Evolutionary conservation across 2,797 vertebrate genomes (phyloP).

Genomic region (Pseudocheirus occidentalis): DNA sequence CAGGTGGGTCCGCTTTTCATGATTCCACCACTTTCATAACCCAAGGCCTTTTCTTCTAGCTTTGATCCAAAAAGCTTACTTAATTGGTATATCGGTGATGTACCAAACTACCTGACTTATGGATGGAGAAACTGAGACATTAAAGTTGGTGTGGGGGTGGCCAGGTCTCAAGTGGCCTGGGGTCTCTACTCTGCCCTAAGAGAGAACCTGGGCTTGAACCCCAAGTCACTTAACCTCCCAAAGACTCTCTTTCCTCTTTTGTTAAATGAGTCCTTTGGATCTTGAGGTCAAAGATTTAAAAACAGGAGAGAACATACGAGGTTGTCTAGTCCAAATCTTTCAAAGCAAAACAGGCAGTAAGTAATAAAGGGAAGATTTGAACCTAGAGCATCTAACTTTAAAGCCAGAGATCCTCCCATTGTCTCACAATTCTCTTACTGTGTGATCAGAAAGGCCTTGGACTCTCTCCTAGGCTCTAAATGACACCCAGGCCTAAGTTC

Average conservation of each 20-base stretch:
- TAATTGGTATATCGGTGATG: background rate
- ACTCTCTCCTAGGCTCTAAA: background rate
- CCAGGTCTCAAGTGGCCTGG: background rate
- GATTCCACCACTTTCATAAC: background rate
- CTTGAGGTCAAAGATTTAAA: background rate
- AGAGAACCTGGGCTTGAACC: background rate
- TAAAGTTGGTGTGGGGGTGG: background rate
- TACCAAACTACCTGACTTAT: background rate
- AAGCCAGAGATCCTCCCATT: background rate
- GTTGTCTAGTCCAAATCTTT: background rate
- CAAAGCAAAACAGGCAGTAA: background rate
- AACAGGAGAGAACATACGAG: background rate
- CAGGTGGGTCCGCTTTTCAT: background rate
- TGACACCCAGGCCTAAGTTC: conserved; percentile 16
- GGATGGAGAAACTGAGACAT: background rate
- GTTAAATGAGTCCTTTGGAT: background rate
- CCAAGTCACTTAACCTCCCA: background rate
- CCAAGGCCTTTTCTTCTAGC: background rate
- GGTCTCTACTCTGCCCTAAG: background rate
- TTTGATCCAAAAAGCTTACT: background rate
- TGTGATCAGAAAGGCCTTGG: background rate
- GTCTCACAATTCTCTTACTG: background rate
- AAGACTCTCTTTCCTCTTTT: background rate
- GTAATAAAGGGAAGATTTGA: background rate
- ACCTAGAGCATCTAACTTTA: background rate